Evolutionary conservation across 2,888 invertebrate species (phyloP).

Genomic region (Cosmia trapezina): DNA sequence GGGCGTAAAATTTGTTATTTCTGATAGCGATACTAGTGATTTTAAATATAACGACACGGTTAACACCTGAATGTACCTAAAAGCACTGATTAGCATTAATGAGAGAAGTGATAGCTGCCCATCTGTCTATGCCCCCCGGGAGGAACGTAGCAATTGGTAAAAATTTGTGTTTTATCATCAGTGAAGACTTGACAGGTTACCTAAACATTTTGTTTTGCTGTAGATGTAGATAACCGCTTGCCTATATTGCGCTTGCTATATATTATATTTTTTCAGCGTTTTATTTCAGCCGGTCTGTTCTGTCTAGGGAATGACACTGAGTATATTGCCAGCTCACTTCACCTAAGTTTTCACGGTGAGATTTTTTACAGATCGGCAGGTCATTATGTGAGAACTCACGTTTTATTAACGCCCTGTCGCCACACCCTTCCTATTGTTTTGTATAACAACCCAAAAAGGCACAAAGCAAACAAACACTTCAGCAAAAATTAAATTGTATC

Average conservation of each 20-base stretch:
- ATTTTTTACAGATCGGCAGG: too few species aligned
- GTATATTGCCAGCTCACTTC: too few species aligned
- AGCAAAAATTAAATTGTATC: slow-evolving; percentile 12
- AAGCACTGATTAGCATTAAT: neutral
- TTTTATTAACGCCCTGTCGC: neutral
- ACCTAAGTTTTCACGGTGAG: too few species aligned
- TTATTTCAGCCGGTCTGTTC: neutral
- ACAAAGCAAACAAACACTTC: slow-evolving; percentile 18
- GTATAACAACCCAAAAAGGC: slow-evolving; percentile 18
- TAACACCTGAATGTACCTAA: neutral
- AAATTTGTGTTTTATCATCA: neutral
- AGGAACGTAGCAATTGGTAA: neutral
- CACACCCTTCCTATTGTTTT: slow-evolving; percentile 8
- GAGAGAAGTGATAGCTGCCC: neutral
- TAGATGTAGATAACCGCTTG: neutral
- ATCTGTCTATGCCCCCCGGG: fast-evolving
- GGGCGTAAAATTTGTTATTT: slow-evolving; percentile 13
- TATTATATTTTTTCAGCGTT: too few species aligned
- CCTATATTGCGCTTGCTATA: too few species aligned
- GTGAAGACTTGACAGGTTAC: neutral
- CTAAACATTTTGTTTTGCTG: neutral
- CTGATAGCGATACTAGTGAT: slow-evolving; percentile 11
- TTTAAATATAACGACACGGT: neutral
- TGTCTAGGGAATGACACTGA: too few species aligned
- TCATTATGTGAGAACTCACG: neutral